Conservation (phyloP, 2,888 invertebrate genomes). For the Sinopyrophorus schimmeli region DNA sequence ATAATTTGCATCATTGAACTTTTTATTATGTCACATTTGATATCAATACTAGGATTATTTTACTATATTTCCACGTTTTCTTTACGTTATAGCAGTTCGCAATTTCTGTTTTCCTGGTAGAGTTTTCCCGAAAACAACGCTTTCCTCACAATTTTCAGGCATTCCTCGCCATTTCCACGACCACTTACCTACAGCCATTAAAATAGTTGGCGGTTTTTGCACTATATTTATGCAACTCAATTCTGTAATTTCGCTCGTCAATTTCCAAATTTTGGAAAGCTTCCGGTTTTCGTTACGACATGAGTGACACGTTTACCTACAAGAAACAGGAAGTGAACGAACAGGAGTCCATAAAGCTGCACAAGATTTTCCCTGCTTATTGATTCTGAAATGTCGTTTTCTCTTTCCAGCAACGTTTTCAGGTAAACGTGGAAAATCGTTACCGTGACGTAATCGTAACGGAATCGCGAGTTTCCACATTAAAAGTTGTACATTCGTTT, state of each 20-base stretch:
- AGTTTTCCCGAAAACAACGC: slow-evolving; percentile 45
- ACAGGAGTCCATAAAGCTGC: slow-evolving; percentile 42
- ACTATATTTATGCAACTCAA: too few species aligned
- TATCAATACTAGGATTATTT: too few species aligned
- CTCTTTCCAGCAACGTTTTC: slow-evolving; percentile 19
- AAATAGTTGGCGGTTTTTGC: too few species aligned
- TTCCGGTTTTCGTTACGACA: too few species aligned
- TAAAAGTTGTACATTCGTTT: background rate
- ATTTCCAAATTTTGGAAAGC: too few species aligned
- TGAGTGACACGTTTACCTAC: slow-evolving; percentile 43
- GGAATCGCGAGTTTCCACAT: background rate
- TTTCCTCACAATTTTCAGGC: slow-evolving; percentile 33
- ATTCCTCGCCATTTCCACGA: too few species aligned
- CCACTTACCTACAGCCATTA: too few species aligned
- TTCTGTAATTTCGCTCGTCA: too few species aligned
- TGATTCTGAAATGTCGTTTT: slow-evolving; percentile 16
- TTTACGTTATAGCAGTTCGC: too few species aligned
- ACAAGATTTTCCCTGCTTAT: slow-evolving; percentile 24
- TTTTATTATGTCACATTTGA: too few species aligned
- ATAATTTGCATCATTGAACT: too few species aligned
- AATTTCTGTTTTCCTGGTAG: slow-evolving; percentile 32
- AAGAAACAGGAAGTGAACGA: slow-evolving; percentile 49
- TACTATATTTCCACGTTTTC: too few species aligned
- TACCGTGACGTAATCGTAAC: slow-evolving; percentile 1
- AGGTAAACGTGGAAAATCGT: slow-evolving; percentile 13